Evolutionary conservation across 2,888 invertebrate genomes (phyloP).

Genomic region (Anthoptus insignis): DNA sequence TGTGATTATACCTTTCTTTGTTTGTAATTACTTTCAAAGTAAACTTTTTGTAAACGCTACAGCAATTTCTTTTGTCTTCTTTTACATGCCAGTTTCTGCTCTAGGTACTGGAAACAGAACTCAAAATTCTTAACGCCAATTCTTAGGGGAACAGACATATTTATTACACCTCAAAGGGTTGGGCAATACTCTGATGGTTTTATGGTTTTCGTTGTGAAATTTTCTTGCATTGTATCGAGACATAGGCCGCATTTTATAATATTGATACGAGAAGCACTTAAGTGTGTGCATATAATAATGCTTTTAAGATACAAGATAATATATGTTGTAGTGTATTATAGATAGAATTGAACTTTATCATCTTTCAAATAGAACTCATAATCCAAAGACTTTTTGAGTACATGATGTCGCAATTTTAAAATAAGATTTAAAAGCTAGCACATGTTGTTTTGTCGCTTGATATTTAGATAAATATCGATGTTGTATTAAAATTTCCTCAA

Average conservation of each 20-base stretch:
- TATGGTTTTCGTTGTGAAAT: conserved; percentile 82
- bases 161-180: conserved; percentile 84
- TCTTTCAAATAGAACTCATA: not conserved
- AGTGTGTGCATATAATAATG: conserved; percentile 4
- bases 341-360: not conserved
- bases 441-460: conserved; percentile 8
- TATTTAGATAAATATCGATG: not conserved
- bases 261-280: conserved; percentile 47
- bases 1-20: conserved; percentile 79
- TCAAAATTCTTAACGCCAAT: conserved; percentile 43
- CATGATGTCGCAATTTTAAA: conserved; percentile 15
- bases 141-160: conserved; percentile 64
- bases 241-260: conserved; percentile 49
- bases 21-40: conserved; percentile 74
- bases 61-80: conserved; percentile 37
- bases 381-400: not conserved
- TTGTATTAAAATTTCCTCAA: not conserved
- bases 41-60: conserved; percentile 60
- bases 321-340: not conserved
- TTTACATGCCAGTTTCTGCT: conserved; percentile 41
- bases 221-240: conserved; percentile 72
- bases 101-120: conserved; percentile 48
- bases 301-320: conserved; percentile 13
- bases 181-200: conserved; percentile 77
- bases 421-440: conserved; percentile 11